Evolutionary conservation across 2,888 invertebrate species (phyloP), one percentile per base, ranked within the genome.

Genomic region (Spilosoma lubricipeda): DNA sequence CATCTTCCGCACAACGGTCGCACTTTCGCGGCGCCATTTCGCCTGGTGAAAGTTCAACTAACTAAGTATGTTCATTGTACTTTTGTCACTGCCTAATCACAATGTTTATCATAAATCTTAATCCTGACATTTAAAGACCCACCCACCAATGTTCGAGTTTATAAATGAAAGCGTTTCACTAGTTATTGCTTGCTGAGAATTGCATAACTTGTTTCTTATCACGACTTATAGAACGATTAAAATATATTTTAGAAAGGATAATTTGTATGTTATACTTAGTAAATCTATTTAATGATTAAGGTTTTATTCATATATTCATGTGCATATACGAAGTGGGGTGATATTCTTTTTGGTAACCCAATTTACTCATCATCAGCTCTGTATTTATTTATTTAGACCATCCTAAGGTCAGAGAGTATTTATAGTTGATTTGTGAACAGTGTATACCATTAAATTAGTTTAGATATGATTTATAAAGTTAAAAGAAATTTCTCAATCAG

Each of bases 31-130:
- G 77, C 80, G 82, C 82, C 91, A 94, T 93, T 94, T 93, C 93
- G 87, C 90, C 88, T 76, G 89, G 95, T 92, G 95, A 95, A 95
- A 95, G 95, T 94, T 87, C 88, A 87, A 90, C 86, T 85, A 87
- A 90, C 86, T 85, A 30, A 63, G 30, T 63, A 86, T 88, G 86
- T 88, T 90, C 90, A 93, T 93, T 94, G 93, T 94, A 90, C 89
- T 91, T 93, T 93, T 94, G 94, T 95, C 93, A 93, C 90, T 90
- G 85, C 85, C 87, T 90, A 92, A 93, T 93, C 92, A 90, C 88
- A 89, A 84, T 91, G 88, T 92, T 92, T 93, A 93, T 93, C 92
- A 86, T 89, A 90, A 89, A 91, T 92, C 91, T 90, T 90, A 89
- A 91, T 92, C 90, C 91, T 90, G 91, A 90, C 91, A 91, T 93